Evolutionary conservation across 2,888 invertebrate species (phyloP).

Genomic region (Lasioglossum morio): DNA sequence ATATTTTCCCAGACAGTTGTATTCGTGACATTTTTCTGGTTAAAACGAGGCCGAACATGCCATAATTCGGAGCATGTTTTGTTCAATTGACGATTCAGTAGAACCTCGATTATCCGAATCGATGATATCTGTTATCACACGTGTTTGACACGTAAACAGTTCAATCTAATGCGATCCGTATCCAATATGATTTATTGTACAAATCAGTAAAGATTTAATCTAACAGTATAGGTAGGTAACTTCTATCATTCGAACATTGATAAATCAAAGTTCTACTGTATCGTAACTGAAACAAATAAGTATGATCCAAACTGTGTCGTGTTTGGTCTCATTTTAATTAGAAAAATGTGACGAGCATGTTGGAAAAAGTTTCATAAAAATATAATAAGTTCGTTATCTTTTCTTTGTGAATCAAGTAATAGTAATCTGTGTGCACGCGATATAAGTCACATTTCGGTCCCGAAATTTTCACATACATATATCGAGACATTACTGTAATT

Average conservation of each 20-base stretch:
- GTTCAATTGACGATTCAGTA: background rate
- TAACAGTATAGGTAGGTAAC: background rate
- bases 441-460: background rate
- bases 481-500: background rate
- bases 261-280: background rate
- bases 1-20: background rate
- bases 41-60: background rate
- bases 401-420: background rate
- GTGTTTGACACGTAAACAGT: background rate
- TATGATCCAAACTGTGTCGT: background rate
- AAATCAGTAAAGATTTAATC: background rate
- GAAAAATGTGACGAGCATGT: background rate
- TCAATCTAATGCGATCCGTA: background rate
- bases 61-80: background rate
- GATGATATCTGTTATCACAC: background rate
- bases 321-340: background rate
- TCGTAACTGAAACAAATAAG: background rate
- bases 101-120: constrained; percentile 6
- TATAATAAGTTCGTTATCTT: background rate
- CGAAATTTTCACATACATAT: background rate
- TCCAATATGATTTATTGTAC: background rate
- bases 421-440: background rate
- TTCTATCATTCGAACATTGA: constrained; percentile 2
- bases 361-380: background rate
- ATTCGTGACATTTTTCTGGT: background rate